Base-by-base conservation (phyloP, 2,797 vertebrate species). In the Schizothorax lantsangensis region DNA sequence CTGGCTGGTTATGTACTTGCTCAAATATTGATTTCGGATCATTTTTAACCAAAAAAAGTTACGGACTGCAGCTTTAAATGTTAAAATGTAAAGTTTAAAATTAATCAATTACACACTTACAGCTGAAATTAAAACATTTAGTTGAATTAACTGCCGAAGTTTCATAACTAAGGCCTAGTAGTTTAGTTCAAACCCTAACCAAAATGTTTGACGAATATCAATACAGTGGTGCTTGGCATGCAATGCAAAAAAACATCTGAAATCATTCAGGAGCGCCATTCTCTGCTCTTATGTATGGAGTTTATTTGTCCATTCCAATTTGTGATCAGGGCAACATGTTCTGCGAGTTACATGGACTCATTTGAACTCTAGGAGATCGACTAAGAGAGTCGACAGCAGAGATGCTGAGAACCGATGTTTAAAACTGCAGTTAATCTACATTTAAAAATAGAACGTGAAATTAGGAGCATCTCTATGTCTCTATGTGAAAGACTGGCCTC, bases 401-500 rank as follows among this genome's bases (percentile, higher is more conserved):
- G 66, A 52, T 71, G 21, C 23, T 11, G 33, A 72, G 33, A 81
- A 82, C 47, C 19, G 5, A 66, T 77, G 59, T 68, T 66, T 66
- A 81, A 40, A 75, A 74, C 71, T 4, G 40, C n/a, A 38, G 47
- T 77, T 87, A 78, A 89, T 84, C 54, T 26, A 84, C 19, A 52
- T 71, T 52, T 81, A 77, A 66, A 78, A 89, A 78, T 66, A 86
- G 69, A 52, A 38, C 11, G 8, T 17, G 21, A 36, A 47, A 83
- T 77, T 21, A 79, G 26, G 72, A 26, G 49, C 30, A 84, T 59
- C 30, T 59, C 43, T 43, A 79, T 43, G 80, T 36, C 64, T 68
- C 64, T 19, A 1, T 47, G 80, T 79, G 40, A 38, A 47, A 52
- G 81, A 81, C 86, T 85, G 64, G 86, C 38, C 68, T 66, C 72